Base-by-base conservation (phyloP, 1,140 invertebrate genomes). In the Eueides isabella region DNA sequence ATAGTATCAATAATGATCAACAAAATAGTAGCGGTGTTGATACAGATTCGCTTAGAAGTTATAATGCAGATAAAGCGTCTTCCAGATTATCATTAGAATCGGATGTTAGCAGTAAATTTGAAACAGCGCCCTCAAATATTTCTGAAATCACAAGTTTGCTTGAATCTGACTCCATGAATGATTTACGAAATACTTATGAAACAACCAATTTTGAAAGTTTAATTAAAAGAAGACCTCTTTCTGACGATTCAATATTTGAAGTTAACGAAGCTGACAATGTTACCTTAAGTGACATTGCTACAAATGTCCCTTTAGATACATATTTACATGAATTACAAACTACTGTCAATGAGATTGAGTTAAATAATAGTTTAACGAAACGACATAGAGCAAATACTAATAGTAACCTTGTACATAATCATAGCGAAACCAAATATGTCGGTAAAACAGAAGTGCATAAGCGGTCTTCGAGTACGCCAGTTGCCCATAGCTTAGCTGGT, bases 171-270 rank as follows among this genome's bases (percentile, higher is more conserved):
- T 82, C 87, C 62, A 81, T 85, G 68, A 87, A 95, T 0, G 95
- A 96, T 70, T 87, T 95, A 14, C 89, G 95, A 28, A 93, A 94
- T 79, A 73, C 89, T 29, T 78, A 71, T 71, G 78, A 92, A 85
- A 48, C 85, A 84, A 28, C 31, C 5, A 94, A 96, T 73, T 91
- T 95, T 48, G 95, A 96, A 85, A 93, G 94, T n/a, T 94, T 95
- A 76, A 81, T 96, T 11, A 97, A 96, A 77, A 92, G 96, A 55
- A 91, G 96, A 75, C 96, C 96, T 0, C 93, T 97, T 0, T 97
- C 96, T 14, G 96, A 96, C 79, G 94, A 95, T 78, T 94, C 94
- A 0, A 90, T 94, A 80, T 94, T 95, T 72, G 95, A 96, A 80
- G 92, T 96, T n/a, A 94, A 95, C 75, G 94, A 94, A 5, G 84